phyloP scores from a whole-genome alignment of 2,113 vertebrate genomes.

The Tragelaphus scriptus region DNA sequence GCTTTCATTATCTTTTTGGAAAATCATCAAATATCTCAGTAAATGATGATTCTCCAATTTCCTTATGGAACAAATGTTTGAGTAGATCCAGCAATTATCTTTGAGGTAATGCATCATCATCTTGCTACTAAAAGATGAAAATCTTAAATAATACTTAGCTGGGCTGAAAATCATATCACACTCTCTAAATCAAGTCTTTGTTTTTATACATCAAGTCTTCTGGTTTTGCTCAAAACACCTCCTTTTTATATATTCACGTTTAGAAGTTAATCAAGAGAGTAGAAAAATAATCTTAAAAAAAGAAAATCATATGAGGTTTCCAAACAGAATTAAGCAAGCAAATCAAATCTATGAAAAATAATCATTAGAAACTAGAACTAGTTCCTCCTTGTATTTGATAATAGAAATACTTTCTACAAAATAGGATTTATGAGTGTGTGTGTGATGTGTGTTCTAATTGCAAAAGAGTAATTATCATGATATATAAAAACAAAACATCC shows the following conservation, averaged over 20 bases:
- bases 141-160: not conserved
- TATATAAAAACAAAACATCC: not conserved
- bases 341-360: conserved; percentile 17
- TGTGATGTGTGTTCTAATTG: not conserved
- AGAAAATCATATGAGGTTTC: not conserved
- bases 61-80: not conserved
- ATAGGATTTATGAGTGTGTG: not conserved
- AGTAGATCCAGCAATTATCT: not conserved
- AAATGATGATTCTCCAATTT: not conserved
- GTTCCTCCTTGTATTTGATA: not conserved
- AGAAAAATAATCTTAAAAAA: not conserved
- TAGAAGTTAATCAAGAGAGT: not conserved
- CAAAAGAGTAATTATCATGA: conserved; percentile 32
- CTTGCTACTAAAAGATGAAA: not conserved
- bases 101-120: not conserved
- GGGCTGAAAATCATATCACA: not conserved
- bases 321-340: conserved; percentile 24
- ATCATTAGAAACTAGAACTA: not conserved
- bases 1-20: not conserved
- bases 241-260: not conserved
- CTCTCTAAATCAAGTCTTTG: not conserved
- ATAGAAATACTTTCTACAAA: not conserved
- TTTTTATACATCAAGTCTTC: not conserved
- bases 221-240: not conserved
- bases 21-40: not conserved